Conservation (phyloP, 2,113 vertebrate species). For the Etheostoma cragini region DNA sequence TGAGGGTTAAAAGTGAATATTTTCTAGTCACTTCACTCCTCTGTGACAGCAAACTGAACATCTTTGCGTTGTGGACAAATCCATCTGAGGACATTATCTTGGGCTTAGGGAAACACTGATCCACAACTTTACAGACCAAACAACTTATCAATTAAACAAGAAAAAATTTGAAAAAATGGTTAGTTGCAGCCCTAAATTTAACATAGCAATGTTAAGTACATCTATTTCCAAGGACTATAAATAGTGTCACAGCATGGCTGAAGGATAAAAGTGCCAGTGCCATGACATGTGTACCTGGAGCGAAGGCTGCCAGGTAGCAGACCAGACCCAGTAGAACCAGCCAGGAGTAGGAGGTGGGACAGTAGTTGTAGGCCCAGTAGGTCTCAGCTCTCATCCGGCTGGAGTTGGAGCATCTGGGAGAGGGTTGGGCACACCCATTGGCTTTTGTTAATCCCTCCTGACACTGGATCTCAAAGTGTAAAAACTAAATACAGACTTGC, state of each 20-base stretch:
- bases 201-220: background rate
- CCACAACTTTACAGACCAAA: too few relatives aligned
- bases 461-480: background rate
- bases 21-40: too few relatives aligned
- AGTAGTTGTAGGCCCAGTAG: slow-evolving; percentile 98
- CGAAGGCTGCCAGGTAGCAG: slow-evolving; percentile 93
- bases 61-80: too few relatives aligned
- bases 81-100: too few relatives aligned
- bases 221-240: too few relatives aligned
- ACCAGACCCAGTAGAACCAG: slow-evolving; percentile 92
- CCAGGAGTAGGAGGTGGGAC: slow-evolving; percentile 95
- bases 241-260: too few relatives aligned
- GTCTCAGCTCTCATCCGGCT: slow-evolving; percentile 85
- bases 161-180: too few relatives aligned
- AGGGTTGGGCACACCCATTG: background rate
- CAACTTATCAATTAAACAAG: too few relatives aligned
- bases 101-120: too few relatives aligned
- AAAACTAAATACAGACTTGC: too few relatives aligned
- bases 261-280: background rate
- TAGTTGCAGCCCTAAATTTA: background rate
- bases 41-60: too few relatives aligned
- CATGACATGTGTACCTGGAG: slow-evolving; percentile 86
- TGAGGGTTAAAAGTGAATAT: too few relatives aligned
- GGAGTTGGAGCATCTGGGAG: slow-evolving; percentile 91
- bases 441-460: background rate